Evolutionary conservation across 2,797 vertebrate genomes (phyloP).

Genomic region (Alcedo atthis): DNA sequence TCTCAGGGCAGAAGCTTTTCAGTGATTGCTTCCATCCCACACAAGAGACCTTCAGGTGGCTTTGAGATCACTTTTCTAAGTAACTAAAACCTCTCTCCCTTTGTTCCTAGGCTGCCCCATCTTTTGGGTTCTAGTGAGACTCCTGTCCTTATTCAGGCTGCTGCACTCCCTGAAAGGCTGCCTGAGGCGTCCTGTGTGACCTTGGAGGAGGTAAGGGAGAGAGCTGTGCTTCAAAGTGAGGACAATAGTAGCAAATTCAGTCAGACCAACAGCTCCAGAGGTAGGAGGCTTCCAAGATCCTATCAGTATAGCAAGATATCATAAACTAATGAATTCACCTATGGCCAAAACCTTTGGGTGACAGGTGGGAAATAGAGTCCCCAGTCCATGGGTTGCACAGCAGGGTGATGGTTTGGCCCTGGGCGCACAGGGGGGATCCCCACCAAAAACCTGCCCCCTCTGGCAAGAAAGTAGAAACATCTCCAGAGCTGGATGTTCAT

Average conservation of each 20-base stretch:
- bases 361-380: too few relatives aligned
- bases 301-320: neutral
- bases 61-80: neutral
- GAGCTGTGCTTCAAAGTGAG: neutral
- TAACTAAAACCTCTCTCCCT: neutral
- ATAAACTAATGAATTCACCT: neutral
- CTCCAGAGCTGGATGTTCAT: too few relatives aligned
- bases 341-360: neutral
- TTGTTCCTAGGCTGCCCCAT: neutral
- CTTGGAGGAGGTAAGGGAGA: slow-evolving; percentile 21
- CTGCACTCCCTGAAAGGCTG: neutral
- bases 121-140: neutral
- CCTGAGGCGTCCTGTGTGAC: neutral
- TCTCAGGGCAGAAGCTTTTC: neutral
- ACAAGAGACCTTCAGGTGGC: neutral
- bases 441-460: too few relatives aligned
- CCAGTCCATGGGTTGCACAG: too few relatives aligned
- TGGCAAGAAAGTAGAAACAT: too few relatives aligned
- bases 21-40: neutral
- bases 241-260: neutral
- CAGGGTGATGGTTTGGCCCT: too few relatives aligned
- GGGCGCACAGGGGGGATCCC: too few relatives aligned
- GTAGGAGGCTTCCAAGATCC: neutral
- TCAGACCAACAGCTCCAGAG: neutral
- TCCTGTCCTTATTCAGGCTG: neutral